Percentiles rank a stretch among this genome's conserved stretches.
phyloP scores from a whole-genome alignment of 2,888 invertebrate species.

The Andrena hattorfiana region DNA sequence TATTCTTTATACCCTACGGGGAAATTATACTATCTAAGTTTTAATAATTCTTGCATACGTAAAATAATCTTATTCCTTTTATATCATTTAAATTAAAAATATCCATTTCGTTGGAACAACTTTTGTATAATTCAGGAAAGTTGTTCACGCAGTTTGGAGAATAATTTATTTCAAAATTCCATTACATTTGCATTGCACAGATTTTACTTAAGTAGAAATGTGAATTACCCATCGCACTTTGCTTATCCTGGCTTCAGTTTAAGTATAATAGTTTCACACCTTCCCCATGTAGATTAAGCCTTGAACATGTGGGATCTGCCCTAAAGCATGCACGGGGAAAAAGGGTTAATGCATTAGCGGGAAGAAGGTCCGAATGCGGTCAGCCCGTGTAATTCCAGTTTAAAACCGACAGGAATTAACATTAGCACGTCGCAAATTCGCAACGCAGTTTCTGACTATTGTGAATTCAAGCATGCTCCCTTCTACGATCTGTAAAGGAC shows the following conservation, averaged over 20 bases:
- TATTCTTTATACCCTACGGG: too few relatives aligned
- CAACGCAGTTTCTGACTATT: slow-evolving; percentile 80
- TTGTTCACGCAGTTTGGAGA: background rate
- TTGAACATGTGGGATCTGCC: slow-evolving; percentile 38
- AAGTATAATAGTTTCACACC: slow-evolving; percentile 37
- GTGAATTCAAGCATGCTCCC: slow-evolving; percentile 78
- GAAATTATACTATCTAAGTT: too few relatives aligned
- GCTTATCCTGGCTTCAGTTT: slow-evolving; percentile 43
- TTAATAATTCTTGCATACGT: too few relatives aligned
- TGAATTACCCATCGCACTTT: background rate
- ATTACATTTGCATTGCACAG: background rate
- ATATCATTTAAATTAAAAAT: too few relatives aligned
- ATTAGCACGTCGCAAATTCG: slow-evolving; percentile 80
- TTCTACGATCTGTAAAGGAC: slow-evolving; percentile 66
- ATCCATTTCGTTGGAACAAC: too few relatives aligned
- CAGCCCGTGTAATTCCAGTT: slow-evolving; percentile 77
- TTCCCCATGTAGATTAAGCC: slow-evolving; percentile 50
- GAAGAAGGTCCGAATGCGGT: slow-evolving; percentile 71
- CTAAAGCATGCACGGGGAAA: slow-evolving; percentile 35
- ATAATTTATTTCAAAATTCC: background rate
- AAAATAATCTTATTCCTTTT: too few relatives aligned
- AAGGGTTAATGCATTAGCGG: slow-evolving; percentile 54
- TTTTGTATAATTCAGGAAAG: background rate
- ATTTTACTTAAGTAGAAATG: background rate
- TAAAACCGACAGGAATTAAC: slow-evolving; percentile 80